Base-by-base conservation (phyloP, 2,888 invertebrate genomes). In the Drosophila acutilabella region DNA sequence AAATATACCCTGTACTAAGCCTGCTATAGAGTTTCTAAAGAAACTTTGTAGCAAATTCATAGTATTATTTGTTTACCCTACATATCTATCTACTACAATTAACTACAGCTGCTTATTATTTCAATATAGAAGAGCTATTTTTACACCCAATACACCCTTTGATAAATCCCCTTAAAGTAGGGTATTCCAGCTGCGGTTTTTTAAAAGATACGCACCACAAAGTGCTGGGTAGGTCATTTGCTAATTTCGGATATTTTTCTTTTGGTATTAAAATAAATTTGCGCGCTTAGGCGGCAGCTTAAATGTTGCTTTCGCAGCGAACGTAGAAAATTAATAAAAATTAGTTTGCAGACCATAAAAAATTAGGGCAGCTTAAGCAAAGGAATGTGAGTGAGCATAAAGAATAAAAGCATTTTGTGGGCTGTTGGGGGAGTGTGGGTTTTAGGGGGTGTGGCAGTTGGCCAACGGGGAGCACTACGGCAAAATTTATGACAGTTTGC, bases 401-500 rank as follows among this genome's bases (percentile, higher is more conserved):
- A 13, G 30, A 33, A 10, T 6, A 23, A 38, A 23, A 23, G 38
- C 6, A 30, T 16, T 16, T 5, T 20, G 36, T 18, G 14, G 26
- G 45, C 10, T n/a, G 23, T n/a, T 20, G 30, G 5, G 30, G 30
- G 30, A 30, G 7, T 30, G 8, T 8, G 38, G 50, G 16, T 13
- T 16, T 10, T 20, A 7, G 61, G 11, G 14, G 38, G 23, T 16
- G 26, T 56, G 51, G 11, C 44, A 48, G 47, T 30, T 52, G 64
- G 58, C 54, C 69, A 60, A 53, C 59, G 48, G 78, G 58, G 59
- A 61, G 60, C 67, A 74, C 67, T 80, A 80, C 57, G 60, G 45
- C 56, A 80, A 85, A 89, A 89, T 85, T 89, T 89, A 85, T 85
- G 85, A 85, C 89, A 88, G 84, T 89, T 83, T 75, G 81, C 71